Base-by-base conservation (phyloP, 2,888 invertebrate species). In the Frankliniella fusca region DNA sequence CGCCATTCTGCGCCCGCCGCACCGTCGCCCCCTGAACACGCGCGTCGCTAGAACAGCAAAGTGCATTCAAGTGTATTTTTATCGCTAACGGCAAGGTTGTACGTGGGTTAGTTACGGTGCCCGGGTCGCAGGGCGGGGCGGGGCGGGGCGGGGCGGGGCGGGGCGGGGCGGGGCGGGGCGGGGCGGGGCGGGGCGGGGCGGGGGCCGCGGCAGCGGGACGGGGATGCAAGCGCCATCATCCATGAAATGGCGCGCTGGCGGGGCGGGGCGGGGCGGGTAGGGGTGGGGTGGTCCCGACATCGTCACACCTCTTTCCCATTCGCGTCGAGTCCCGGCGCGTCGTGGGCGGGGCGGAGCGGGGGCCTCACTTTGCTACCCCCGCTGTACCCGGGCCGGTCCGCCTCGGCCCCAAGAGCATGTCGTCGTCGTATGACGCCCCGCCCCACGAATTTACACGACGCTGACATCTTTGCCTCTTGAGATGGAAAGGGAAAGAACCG, bases 271-370 rank as follows among this genome's bases (percentile, higher is more conserved):
- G 5, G 38, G 38, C 38, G 38, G 38, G n/a, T n/a, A n/a, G 38
- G 5, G 38, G 38, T 5, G 38, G 38, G 38, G 38, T 38, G 38
- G 38, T 18, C 2, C 23, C 70, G 27, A 27, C 70, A 27, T 3
- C 70, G 70, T 27, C 70, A 76, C 70, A 76, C 70, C 70, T 76
- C 70, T 76, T 76, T 76, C 70, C 12, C 70, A 76, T 76, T 76
- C 70, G 27, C 70, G 23, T 76, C 70, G 23, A 9, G 27, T 12
- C 38, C 5, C 38, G 38, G 38, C 38, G 38, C 38, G 38, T 2
- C 38, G 38, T 5, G 54, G 18, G 54, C 54, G 54, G 54, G 12
- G 54, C 54, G 15, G 15, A 1, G 18, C 18, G 18, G 54, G 15
- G 54, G 54, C 15, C 54, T 15, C 11, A 54, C 54, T 2, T 38